phyloP scores from a whole-genome alignment of 2,797 vertebrate species.

The Enteromius radiatus region DNA sequence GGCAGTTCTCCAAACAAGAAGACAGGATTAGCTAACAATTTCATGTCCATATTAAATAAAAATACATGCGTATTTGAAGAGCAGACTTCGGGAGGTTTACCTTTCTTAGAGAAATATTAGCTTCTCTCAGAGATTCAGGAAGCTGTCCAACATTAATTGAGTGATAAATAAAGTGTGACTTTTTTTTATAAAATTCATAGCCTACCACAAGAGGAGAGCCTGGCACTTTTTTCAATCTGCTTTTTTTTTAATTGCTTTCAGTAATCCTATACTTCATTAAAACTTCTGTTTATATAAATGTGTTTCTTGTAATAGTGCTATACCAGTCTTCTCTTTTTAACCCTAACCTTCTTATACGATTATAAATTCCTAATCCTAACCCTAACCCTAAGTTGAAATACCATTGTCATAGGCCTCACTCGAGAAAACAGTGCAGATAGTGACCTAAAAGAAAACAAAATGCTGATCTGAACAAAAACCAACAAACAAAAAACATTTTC shows the following conservation, averaged over 20 bases:
- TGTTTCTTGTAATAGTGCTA: background rate
- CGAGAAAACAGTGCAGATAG: background rate
- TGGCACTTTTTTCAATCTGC: slow-evolving; percentile 24
- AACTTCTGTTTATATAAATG: background rate
- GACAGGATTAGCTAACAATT: slow-evolving; percentile 31
- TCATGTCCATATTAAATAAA: slow-evolving; percentile 26
- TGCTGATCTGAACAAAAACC: background rate
- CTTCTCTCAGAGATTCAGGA: slow-evolving; percentile 5
- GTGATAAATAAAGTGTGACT: slow-evolving; percentile 30
- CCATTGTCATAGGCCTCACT: background rate
- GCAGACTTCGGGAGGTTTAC: slow-evolving; percentile 15
- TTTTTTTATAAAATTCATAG: slow-evolving; percentile 32
- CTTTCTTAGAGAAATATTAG: slow-evolving; percentile 37
- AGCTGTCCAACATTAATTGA: background rate
- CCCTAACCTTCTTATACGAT: background rate
- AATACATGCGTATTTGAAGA: slow-evolving; percentile 24
- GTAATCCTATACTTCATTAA: background rate
- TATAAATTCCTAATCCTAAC: background rate
- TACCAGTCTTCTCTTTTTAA: background rate
- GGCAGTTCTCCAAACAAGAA: slow-evolving; percentile 5
- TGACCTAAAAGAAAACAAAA: background rate
- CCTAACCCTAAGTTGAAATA: background rate
- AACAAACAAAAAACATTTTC: background rate
- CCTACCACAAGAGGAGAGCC: slow-evolving; percentile 20
- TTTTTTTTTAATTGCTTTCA: background rate